phyloP scores from a whole-genome alignment of 1,140 invertebrate species.

The Micrasema minimum region DNA sequence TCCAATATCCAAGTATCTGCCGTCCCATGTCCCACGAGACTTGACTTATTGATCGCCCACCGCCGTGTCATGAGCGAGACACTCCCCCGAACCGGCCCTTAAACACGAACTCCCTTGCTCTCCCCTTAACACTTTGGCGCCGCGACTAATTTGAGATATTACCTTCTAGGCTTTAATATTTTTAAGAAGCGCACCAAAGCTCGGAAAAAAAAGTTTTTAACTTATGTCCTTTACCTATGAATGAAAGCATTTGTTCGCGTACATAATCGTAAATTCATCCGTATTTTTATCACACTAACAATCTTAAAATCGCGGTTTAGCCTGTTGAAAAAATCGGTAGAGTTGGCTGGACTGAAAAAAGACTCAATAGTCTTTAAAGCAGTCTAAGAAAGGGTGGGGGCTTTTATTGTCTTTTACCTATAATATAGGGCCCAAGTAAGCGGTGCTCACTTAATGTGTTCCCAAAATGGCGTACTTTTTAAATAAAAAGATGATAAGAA shows the following conservation, averaged over 20 bases:
- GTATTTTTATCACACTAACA: too few relatives aligned
- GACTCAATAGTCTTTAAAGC: too few relatives aligned
- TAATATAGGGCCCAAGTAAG: too few relatives aligned
- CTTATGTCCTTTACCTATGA: background rate
- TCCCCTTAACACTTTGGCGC: background rate
- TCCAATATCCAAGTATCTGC: too few relatives aligned
- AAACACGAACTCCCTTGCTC: background rate
- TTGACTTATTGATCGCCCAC: constrained; percentile 46
- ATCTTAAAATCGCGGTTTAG: too few relatives aligned
- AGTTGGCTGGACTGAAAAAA: too few relatives aligned
- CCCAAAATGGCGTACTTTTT: too few relatives aligned
- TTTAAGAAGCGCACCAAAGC: background rate
- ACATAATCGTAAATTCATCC: background rate
- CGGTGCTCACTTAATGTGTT: too few relatives aligned
- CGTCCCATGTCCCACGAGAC: constrained; percentile 26
- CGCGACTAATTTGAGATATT: background rate
- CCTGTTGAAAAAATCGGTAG: too few relatives aligned
- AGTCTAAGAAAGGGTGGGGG: too few relatives aligned
- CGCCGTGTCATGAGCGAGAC: constrained; percentile 38
- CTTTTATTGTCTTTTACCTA: too few relatives aligned
- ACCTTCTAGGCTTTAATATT: background rate
- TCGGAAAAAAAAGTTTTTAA: background rate
- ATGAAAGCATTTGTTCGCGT: background rate
- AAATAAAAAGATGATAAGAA: too few relatives aligned
- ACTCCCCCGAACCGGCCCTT: constrained; percentile 7